These are phyloP conservation scores for Hydrophis major DNA, from an alignment of 2,797 vertebrate genomes.

Conservation along the genomic window DNA sequence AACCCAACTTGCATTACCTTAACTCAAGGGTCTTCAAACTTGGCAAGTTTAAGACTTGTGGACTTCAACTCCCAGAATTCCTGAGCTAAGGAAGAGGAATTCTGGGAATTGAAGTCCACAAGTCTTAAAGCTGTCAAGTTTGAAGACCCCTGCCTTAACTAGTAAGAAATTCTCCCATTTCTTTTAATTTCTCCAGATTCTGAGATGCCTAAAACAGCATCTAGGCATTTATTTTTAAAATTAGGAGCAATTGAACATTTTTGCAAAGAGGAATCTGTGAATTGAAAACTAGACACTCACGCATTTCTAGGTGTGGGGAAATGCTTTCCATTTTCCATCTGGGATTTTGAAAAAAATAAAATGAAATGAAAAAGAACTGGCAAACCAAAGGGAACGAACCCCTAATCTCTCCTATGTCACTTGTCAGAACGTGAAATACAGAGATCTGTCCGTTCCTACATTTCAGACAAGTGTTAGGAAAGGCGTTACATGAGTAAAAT, in stretches of 20 bases:
- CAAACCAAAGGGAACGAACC: not conserved
- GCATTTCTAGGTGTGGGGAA: not conserved
- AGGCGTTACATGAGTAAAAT: conserved; percentile 44
- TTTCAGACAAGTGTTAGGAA: conserved; percentile 34
- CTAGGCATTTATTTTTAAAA: too few species aligned
- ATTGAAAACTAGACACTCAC: not conserved
- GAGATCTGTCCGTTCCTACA: not conserved
- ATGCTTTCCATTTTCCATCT: not conserved
- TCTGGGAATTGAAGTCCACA: too few species aligned
- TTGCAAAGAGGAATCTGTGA: not conserved
- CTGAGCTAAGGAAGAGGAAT: too few species aligned
- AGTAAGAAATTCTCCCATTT: not conserved
- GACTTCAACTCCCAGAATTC: too few species aligned
- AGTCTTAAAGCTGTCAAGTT: too few species aligned
- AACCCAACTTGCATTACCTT: too few species aligned
- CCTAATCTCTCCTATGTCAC: conserved; percentile 27
- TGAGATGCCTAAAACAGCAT: too few species aligned
- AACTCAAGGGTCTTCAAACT: too few species aligned
- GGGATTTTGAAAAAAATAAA: not conserved
- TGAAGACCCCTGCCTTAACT: too few species aligned
- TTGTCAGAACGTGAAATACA: not conserved
- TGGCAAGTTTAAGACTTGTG: too few species aligned
- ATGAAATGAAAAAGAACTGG: not conserved
- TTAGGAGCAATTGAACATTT: not conserved
- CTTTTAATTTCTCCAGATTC: not conserved